A percentile compares a stretch with the other conserved stretches of the same genome.
Conservation (phyloP, 92 coral and sea anemone genomes). For the Porites evermanni region DNA sequence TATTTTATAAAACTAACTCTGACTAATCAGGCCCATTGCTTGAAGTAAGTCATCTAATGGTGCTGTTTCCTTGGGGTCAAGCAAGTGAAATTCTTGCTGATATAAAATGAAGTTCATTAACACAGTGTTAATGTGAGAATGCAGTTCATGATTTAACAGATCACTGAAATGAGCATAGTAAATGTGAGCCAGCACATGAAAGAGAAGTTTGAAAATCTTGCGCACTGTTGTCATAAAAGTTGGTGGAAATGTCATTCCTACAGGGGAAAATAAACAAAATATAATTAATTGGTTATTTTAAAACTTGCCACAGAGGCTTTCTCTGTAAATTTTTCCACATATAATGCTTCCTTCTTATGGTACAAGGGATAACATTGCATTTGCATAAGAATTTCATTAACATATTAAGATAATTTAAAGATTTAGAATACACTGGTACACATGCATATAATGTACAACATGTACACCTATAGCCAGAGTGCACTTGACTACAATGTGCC, state of each 20-base stretch:
- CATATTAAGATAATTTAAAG: no score
- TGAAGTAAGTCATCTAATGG: slow-evolving; percentile 94
- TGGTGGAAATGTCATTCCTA: slow-evolving; percentile 89
- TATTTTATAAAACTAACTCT: slow-evolving; percentile 62
- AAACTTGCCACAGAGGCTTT: no score
- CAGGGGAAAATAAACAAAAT: not conserved
- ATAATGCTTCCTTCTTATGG: no score
- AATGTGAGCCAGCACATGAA: slow-evolving; percentile 94
- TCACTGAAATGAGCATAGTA: slow-evolving; percentile 91
- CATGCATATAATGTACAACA: no score
- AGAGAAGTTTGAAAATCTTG: slow-evolving; percentile 87
- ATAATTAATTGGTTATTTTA: not conserved
- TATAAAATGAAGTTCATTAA: slow-evolving; percentile 90
- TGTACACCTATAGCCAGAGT: no score
- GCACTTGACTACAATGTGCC: no score
- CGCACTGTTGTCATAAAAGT: slow-evolving; percentile 86
- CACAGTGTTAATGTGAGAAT: slow-evolving; percentile 86
- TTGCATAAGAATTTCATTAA: no score
- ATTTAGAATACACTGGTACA: no score
- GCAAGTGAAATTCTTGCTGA: slow-evolving; percentile 84
- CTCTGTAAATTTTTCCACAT: no score
- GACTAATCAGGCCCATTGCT: slow-evolving; percentile 82
- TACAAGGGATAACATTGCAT: no score
- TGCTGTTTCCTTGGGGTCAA: slow-evolving; percentile 93
- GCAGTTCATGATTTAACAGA: slow-evolving; percentile 82